Evolutionary conservation across 2,797 vertebrate species (phyloP), one percentile per base, ranked within the genome.

Genomic region (Neomorphus geoffroyi): DNA sequence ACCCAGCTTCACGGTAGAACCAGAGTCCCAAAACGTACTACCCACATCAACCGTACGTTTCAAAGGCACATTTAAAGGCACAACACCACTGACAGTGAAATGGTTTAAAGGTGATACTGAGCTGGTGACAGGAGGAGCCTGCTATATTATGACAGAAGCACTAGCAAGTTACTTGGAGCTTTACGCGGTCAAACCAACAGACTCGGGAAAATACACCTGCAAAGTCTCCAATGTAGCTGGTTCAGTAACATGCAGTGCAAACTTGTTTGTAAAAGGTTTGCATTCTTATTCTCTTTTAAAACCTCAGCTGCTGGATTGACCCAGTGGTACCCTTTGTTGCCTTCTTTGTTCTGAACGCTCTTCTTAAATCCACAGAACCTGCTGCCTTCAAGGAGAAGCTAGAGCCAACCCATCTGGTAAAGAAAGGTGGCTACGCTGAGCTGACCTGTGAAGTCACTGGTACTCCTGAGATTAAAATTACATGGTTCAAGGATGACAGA

Each of bases 261-360:
- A 98, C 86, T 98, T 99, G 79, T 99, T 99, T 98, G 99, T 99
- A 9, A 99, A 99, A 99, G 99, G 99, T 98, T 97, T 98, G 99
- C 98, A 0, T 93, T 82, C 71, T 93, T 85, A 96, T 96, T 97
- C 80, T 96, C 92, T 90, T 88, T 67, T 72, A 72, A 74, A 96
- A 79, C 91, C 89, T 39, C n/a, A 65, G 79, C 87, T 93, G 84
- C 96, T 96, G 90, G 80, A 28, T 67, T 74, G 71, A 86, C 23
- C 56, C 84, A 82, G 90, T 51, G 26, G 73, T 75, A 75, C 54
- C 94, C 91, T 91, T 85, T 91, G 35, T 41, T 51, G 66, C 72
- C 82, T 94, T 87, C 91, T 97, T 81, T 95, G 14, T 86, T 67
- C 93, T 97, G 92, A 97, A 95, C 86, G 48, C 97, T 91, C 70